These are phyloP conservation scores for Meloidogyne chitwoodi DNA, from an alignment of 1,140 invertebrate species.

Conservation along the genomic window DNA sequence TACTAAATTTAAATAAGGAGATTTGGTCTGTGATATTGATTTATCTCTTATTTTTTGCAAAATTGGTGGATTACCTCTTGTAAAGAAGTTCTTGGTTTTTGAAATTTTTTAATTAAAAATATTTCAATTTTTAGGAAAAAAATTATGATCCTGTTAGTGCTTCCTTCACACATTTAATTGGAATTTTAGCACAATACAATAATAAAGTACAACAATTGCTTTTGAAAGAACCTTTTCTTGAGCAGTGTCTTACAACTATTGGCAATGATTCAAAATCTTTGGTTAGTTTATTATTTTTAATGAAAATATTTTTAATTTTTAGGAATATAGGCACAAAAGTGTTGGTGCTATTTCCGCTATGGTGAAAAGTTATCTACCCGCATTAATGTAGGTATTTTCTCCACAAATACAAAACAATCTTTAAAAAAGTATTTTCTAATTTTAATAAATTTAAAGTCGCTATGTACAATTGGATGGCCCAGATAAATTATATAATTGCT, in stretches of 20 bases:
- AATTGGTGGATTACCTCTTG: neutral
- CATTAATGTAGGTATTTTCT: neutral
- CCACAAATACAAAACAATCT: too few species aligned
- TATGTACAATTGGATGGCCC: conserved; percentile 16
- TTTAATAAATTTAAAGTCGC: conserved; percentile 1
- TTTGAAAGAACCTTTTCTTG: neutral
- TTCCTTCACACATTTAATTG: conserved; percentile 6
- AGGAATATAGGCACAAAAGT: conserved; percentile 20
- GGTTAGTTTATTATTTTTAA: neutral
- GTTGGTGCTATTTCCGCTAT: conserved; percentile 17
- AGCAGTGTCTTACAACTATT: conserved; percentile 3
- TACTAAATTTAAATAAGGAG: neutral
- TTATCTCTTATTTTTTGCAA: conserved; percentile 9
- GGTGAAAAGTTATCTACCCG: conserved; percentile 17
- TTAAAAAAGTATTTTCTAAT: too few species aligned
- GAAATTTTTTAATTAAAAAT: neutral
- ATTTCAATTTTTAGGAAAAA: neutral
- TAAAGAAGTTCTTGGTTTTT: conserved; percentile 10
- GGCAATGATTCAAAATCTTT: neutral
- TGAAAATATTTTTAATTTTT: neutral
- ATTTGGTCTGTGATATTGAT: conserved; percentile 16
- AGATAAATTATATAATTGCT: neutral
- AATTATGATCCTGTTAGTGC: conserved; percentile 5
- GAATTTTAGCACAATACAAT: conserved; percentile 13
- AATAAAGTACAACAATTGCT: conserved; percentile 11